Base-by-base conservation (phyloP, 2,797 vertebrate genomes). In the Pseudopleuronectes americanus region DNA sequence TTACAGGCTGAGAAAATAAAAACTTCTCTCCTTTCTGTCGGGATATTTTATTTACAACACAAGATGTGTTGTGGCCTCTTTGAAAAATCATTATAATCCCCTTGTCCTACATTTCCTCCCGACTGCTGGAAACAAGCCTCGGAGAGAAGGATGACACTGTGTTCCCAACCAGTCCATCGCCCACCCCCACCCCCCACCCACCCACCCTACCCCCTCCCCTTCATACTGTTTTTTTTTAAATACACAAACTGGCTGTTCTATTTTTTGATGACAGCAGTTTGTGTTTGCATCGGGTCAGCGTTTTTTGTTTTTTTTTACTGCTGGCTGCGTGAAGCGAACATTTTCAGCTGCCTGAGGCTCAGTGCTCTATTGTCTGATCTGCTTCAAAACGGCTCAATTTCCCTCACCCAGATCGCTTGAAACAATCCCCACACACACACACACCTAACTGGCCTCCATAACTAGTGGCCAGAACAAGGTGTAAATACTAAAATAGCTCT, bases 261-360 rank as follows among this genome's bases (percentile, higher is more conserved):
- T 71, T 77, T 84, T 83, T 75, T 81, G 73, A 82, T 68, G 80
- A 78, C 78, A 74, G 68, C 66, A 69, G 52, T 82, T 81, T 83
- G 61, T 51, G 69, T 80, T 87, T 87, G 69, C 71, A 64, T 68
- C 9, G 43, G 61, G 77, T 89, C 81, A 84, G 86, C 81, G 71
- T 76, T 85, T 79, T 87, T 76, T 85, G 77, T 87, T 77, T 85
- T 51, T 51, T 79, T 72, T 28, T 33, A 68, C 64, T 73, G 52
- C 71, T 56, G 75, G 71, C 60, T 74, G 66, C 58, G 62, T 51
- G 64, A 76, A 74, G 68, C 69, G 60, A 64, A 69, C 54, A 60
- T 69, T 74, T 79, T 65, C 62, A 33, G 14, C 47, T 38, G 74
- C 75, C 83, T 47, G 57, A 76, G 77, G 70, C 66, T 58, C 57